Evolutionary conservation across 2,797 vertebrate species (phyloP), one percentile per base, ranked within the genome.

Genomic region (Periparus ater): DNA sequence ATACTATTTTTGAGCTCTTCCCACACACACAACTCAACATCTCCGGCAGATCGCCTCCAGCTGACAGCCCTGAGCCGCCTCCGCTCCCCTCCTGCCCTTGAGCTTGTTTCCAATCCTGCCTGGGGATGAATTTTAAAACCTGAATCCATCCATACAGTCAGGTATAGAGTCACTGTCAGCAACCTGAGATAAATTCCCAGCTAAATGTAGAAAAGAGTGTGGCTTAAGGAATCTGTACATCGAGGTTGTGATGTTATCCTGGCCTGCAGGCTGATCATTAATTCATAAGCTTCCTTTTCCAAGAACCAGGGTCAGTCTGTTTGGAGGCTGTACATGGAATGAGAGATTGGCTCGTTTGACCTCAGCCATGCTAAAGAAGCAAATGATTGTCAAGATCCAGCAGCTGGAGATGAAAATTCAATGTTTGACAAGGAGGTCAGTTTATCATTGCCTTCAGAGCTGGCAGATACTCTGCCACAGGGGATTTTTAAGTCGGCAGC

Each of bases 41-140:
- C 88, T 68, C 84, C 4, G 3, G 63, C 50, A 79, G 77, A 63
- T 88, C 42, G 21, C 80, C 85, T 84, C 77, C 93, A 74, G 78
- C 91, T 91, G 91, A 87, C 88, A 95, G 6, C 77, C 88, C 74
- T 29, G 73, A 80, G 88, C 92, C 13, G 9, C 90, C 88, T 58
- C 88, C 19, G 5, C 92, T 76, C 73, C 36, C 67, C 61, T 40
- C 18, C 50, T 51, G 70, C 81, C 88, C 85, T 71, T 16, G 0
- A 25, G 34, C 61, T 89, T 8, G 0, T 66, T 66, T 40, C 57
- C 47, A 61, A 38, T 40, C 61, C 70, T 74, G 60, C 10, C 70
- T 53, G 70, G 29, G 51, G 66, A 22, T 36, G 73, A 22, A n/a
- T 15, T 53, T 67, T 32, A 61, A 50, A 74, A 58, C 44, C 40